phyloP scores from a whole-genome alignment of 2,888 invertebrate species.

The Drosophila nr. medialis region DNA sequence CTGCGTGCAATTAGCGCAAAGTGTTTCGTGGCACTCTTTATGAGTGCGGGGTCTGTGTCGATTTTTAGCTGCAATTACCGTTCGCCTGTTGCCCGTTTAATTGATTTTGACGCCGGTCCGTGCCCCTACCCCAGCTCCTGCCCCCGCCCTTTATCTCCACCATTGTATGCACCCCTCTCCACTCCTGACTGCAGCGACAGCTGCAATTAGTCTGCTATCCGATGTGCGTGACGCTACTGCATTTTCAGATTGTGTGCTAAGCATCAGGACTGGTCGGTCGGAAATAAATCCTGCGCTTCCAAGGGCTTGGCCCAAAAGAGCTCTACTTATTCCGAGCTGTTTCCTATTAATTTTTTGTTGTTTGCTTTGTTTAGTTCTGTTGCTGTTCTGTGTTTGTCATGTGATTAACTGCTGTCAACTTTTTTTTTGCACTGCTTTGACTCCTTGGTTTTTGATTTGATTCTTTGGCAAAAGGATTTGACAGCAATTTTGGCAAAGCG shows the following conservation, averaged over 20 bases:
- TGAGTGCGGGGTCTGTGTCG: slow-evolving; percentile 50
- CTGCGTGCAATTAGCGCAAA: slow-evolving; percentile 80
- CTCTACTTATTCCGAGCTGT: background rate
- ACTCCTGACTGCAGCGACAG: slow-evolving; percentile 21
- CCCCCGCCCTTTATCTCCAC: background rate
- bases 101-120: slow-evolving; percentile 80
- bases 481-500: slow-evolving; percentile 7
- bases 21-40: slow-evolving; percentile 67
- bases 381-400: slow-evolving; percentile 54
- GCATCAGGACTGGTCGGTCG: slow-evolving; percentile 7
- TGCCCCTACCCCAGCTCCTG: slow-evolving; percentile 1
- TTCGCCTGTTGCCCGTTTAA: slow-evolving; percentile 77
- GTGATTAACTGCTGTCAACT: slow-evolving; percentile 71
- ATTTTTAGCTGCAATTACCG: slow-evolving; percentile 79
- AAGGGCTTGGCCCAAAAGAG: slow-evolving; percentile 11
- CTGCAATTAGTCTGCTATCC: slow-evolving; percentile 73
- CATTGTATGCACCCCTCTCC: background rate
- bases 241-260: slow-evolving; percentile 49
- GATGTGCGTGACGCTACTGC: slow-evolving; percentile 57
- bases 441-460: slow-evolving; percentile 35
- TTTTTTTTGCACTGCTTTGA: slow-evolving; percentile 15
- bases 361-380: slow-evolving; percentile 37
- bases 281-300: slow-evolving; percentile 34
- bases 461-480: background rate
- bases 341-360: background rate